Conservation (phyloP, 1,140 invertebrate genomes). For the Palaemon carinicauda region DNA sequence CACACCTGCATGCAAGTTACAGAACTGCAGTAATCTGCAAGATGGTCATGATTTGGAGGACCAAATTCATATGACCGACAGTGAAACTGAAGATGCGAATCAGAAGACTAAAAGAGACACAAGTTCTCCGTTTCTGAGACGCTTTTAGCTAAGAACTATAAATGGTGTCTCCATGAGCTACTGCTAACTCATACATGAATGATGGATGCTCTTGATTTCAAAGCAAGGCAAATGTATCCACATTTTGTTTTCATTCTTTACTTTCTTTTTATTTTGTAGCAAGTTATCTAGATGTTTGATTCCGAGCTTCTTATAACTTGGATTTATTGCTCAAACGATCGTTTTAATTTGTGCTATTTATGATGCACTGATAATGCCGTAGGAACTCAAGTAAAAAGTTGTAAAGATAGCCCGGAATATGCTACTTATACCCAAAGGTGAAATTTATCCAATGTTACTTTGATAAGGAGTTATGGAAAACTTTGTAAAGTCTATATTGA, state of each 20-base stretch:
- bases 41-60: not conserved
- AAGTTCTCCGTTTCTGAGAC: not conserved
- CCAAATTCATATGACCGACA: slow-evolving; percentile 8
- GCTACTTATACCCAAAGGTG: no score
- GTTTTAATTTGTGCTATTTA: slow-evolving; percentile 7
- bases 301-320: slow-evolving; percentile 17
- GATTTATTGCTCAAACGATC: not conserved
- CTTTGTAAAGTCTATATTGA: not conserved
- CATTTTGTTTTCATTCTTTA: slow-evolving; percentile 8
- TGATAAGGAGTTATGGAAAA: not conserved
- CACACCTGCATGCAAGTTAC: no score
- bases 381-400: slow-evolving; percentile 2
- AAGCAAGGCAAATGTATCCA: slow-evolving; percentile 19
- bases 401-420: no score
- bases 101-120: slow-evolving; percentile 5
- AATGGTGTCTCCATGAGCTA: slow-evolving; percentile 12
- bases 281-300: slow-evolving; percentile 1
- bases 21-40: no score
- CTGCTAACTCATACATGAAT: slow-evolving; percentile 17
- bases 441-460: no score
- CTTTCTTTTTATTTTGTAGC: not conserved
- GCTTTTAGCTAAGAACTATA: not conserved
- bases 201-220: slow-evolving; percentile 16
- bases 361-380: not conserved
- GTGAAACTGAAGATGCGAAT: not conserved